Conservation (phyloP, 2,888 invertebrate genomes). For the Caenorhabditis drosophilae region DNA sequence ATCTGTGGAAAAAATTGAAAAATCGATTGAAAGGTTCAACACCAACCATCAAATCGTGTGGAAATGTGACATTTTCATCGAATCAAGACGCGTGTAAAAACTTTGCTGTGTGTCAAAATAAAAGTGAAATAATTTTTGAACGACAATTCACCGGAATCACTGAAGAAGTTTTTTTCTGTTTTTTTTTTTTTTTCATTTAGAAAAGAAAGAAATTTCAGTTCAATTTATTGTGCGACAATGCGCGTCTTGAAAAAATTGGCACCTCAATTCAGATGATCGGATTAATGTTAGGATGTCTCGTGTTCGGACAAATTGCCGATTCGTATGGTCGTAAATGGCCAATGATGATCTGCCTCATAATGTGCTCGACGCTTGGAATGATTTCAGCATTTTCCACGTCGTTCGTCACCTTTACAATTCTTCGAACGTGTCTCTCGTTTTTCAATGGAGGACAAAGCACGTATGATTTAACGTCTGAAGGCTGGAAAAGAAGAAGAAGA, state of each 20-base stretch:
- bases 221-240: slow-evolving; percentile 35
- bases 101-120: slow-evolving; percentile 8
- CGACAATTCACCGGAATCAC: slow-evolving; percentile 31
- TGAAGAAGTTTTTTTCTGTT: too few species aligned
- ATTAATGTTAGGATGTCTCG: slow-evolving; percentile 58
- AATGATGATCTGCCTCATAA: slow-evolving; percentile 50
- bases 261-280: slow-evolving; percentile 61
- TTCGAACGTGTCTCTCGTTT: slow-evolving; percentile 52
- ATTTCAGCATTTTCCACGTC: slow-evolving; percentile 46
- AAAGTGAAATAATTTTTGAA: slow-evolving; percentile 10
- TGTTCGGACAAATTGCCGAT: slow-evolving; percentile 56
- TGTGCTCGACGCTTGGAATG: slow-evolving; percentile 46
- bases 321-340: slow-evolving; percentile 51
- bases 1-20: too few species aligned
- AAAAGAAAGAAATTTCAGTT: too few species aligned
- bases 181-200: too few species aligned
- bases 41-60: slow-evolving; percentile 26
- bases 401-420: slow-evolving; percentile 50
- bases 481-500: neutral
- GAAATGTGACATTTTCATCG: slow-evolving; percentile 19
- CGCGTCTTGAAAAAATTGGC: slow-evolving; percentile 50
- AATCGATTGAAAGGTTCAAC: slow-evolving; percentile 19
- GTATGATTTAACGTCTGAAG: slow-evolving; percentile 13
- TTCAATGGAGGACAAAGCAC: slow-evolving; percentile 62
- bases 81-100: slow-evolving; percentile 25